Evolutionary conservation across 2,113 vertebrate genomes (phyloP).

Genomic region (Silurus glanis): DNA sequence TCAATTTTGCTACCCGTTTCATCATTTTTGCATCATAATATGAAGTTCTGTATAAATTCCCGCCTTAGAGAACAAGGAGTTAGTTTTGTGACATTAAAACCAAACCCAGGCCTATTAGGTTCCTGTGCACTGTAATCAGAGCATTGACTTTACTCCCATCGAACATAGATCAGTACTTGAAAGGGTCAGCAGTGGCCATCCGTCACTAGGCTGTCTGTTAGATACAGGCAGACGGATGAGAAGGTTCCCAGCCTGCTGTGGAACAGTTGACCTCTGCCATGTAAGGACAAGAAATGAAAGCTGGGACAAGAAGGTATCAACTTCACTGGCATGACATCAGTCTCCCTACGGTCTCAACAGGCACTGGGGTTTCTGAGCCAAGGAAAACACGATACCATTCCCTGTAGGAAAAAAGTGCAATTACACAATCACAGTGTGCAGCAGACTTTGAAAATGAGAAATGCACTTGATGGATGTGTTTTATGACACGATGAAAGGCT

Average conservation of each 20-base stretch:
- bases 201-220: conserved; percentile 22
- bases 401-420: conserved; percentile 50
- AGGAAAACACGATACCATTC: conserved; percentile 53
- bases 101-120: conserved; percentile 14
- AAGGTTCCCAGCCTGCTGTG: conserved; percentile 34
- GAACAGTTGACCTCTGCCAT: conserved; percentile 49
- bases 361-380: conserved; percentile 40
- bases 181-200: conserved; percentile 34
- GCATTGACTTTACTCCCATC: conserved; percentile 40
- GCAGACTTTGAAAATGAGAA: conserved; percentile 41
- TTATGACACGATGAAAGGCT: conserved; percentile 3
- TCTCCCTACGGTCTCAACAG: conserved; percentile 50
- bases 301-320: conserved; percentile 46
- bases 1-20: conserved; percentile 10
- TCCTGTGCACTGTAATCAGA: conserved; percentile 15
- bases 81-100: conserved; percentile 28
- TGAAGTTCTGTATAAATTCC: conserved; percentile 13
- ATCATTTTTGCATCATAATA: not conserved
- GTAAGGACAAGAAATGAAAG: conserved; percentile 53
- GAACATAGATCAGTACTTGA: conserved; percentile 27
- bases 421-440: conserved; percentile 46
- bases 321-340: conserved; percentile 56
- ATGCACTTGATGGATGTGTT: conserved; percentile 21
- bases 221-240: conserved; percentile 15
- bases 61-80: conserved; percentile 10